phyloP scores from a whole-genome alignment of 2,113 vertebrate species.

The Murina feae region DNA sequence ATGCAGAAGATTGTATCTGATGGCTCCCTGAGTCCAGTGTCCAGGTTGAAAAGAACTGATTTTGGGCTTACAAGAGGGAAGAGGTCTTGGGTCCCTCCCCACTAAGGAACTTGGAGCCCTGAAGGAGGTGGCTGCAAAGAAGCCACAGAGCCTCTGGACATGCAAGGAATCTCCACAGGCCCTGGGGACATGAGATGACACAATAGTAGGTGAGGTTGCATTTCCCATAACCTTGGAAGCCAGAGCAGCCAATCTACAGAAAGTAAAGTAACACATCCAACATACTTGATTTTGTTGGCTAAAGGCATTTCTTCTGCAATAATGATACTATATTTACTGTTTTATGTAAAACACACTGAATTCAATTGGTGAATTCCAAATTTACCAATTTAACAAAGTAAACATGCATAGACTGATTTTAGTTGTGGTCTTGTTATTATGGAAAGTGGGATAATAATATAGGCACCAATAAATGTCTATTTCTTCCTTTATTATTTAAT shows the following conservation, averaged over 20 bases:
- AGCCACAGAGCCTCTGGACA: neutral
- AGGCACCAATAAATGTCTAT: neutral
- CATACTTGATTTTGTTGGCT: neutral
- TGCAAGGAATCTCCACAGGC: neutral
- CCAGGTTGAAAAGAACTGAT: no score
- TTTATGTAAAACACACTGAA: neutral
- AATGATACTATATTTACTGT: neutral
- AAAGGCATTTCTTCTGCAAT: neutral
- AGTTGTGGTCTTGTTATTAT: neutral
- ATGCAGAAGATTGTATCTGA: fast-evolving
- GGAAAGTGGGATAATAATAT: neutral
- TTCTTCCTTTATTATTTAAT: neutral
- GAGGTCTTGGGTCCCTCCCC: neutral
- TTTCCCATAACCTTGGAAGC: neutral
- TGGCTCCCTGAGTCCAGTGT: neutral
- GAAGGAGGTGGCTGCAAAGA: no score
- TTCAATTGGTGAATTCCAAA: neutral
- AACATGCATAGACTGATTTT: neutral
- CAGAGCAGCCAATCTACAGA: neutral
- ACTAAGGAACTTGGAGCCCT: neutral
- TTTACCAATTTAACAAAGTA: neutral
- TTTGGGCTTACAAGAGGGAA: neutral
- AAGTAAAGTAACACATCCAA: neutral
- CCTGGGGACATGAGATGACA: no score
- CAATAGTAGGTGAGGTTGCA: neutral